A percentile compares a stretch with the other conserved stretches of the same genome.
phyloP scores from a whole-genome alignment of 2,888 invertebrate genomes.

The Anthophora plumipes region DNA sequence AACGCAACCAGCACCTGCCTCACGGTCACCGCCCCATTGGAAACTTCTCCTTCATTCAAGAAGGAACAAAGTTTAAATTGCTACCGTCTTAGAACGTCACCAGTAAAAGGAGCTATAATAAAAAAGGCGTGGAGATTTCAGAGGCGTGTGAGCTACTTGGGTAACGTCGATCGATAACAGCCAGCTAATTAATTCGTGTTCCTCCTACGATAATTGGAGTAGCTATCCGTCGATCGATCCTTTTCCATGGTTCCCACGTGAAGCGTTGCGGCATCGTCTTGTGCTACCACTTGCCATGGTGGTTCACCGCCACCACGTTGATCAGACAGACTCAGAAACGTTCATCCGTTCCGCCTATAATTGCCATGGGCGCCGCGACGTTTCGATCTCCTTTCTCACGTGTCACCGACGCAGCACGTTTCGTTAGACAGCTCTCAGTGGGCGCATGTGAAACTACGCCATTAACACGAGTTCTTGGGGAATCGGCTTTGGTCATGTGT shows the following conservation, averaged over 20 bases:
- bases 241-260: conserved; percentile 74
- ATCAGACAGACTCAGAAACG: conserved; percentile 33
- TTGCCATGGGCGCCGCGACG: conserved; percentile 49
- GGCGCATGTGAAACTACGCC: conserved; percentile 67
- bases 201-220: conserved; percentile 76
- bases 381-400: conserved; percentile 69
- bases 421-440: conserved; percentile 38
- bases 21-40: conserved; percentile 63
- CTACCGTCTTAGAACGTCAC: conserved; percentile 21
- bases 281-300: conserved; percentile 30
- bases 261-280: conserved; percentile 48
- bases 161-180: conserved; percentile 68
- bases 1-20: conserved; percentile 67
- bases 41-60: conserved; percentile 54
- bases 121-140: conserved; percentile 45
- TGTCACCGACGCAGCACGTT: conserved; percentile 69
- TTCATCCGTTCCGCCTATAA: conserved; percentile 52
- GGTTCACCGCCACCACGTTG: conserved; percentile 11
- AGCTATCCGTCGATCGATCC: conserved; percentile 74
- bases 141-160: conserved; percentile 31
- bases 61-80: conserved; percentile 17
- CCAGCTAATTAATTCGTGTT: conserved; percentile 79
- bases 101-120: neutral
- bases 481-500: neutral
- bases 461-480: conserved; percentile 50